Base-by-base conservation (phyloP, 2,797 vertebrate genomes). In the Lagocephalus sceleratus region DNA sequence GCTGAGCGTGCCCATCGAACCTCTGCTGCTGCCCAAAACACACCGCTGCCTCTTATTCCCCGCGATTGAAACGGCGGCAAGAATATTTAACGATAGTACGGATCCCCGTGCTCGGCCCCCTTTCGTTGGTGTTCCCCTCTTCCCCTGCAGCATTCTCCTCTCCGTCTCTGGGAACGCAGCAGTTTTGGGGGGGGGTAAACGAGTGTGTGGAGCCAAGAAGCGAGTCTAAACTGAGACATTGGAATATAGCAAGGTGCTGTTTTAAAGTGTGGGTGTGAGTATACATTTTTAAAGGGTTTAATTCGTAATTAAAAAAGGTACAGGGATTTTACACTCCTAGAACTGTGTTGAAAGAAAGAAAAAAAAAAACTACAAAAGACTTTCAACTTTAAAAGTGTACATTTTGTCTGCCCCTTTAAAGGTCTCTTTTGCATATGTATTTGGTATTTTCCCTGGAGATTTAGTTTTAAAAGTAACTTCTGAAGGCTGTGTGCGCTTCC, bases 191-290 rank as follows among this genome's bases (percentile, higher is more conserved):
- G 70, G 66, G 75, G 67, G 72, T 79, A 71, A 81, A 81, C 79
- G 82, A 85, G 82, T 68, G 83, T 29, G 82, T 67, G 67, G 59
- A 83, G 75, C 75, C 76, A 76, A 81, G 73, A 74, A 76, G 75
- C 75, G 79, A 71, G 68, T 74, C 67, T 72, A 70, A 77, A 52
- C 69, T 66, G 62, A 73, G 73, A 60, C 67, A 75, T 77, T 71
- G 71, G 76, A 73, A 81, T 65, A 44, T 61, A 70, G 56, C 56
- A 83, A 84, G 67, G 63, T 76, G 63, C 72, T 59, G 55, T 65
- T 78, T 76, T 69, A 66, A 73, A 71, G 63, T 68, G 66, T 73
- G 42, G 46, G 64, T 60, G 85, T 89, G 51, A 89, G 87, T 89
- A 87, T 75, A 12, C 16, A 54, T 57, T 71, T 59, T 49, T 53